Conservation (phyloP, 2,888 invertebrate species). For the Anthophora plumipes region DNA sequence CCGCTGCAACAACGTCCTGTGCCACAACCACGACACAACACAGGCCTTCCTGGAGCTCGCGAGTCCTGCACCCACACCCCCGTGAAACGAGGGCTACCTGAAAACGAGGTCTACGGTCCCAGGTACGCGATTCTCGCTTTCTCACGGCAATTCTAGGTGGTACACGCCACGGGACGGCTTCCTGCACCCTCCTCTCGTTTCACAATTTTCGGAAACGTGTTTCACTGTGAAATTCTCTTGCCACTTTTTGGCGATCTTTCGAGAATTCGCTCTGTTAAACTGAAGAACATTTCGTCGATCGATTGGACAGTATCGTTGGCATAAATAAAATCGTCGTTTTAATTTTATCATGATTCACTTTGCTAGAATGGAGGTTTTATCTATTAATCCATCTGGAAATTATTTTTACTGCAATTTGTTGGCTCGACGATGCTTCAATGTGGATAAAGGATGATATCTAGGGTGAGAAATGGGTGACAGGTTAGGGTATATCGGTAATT, state of each 20-base stretch:
- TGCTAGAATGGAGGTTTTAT: too few relatives aligned
- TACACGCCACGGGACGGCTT: constrained; percentile 38
- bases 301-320: too few relatives aligned
- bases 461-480: too few relatives aligned
- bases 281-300: too few relatives aligned
- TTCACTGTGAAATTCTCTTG: neutral
- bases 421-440: too few relatives aligned
- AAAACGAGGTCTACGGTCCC: constrained; percentile 41
- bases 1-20: constrained; percentile 57
- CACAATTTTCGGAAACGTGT: neutral
- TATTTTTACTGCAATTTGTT: too few relatives aligned
- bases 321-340: too few relatives aligned
- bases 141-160: constrained; percentile 67
- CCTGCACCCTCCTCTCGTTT: constrained; percentile 32
- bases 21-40: constrained; percentile 28
- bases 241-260: neutral
- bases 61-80: constrained; percentile 49
- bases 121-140: constrained; percentile 55
- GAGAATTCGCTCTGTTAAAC: neutral
- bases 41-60: constrained; percentile 47
- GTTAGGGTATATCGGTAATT: neutral
- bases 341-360: neutral
- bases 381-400: too few relatives aligned
- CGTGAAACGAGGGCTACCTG: constrained; percentile 52
- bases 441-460: too few relatives aligned